Evolutionary conservation across 2,113 vertebrate genomes (phyloP), one percentile per base, ranked within the genome.

Genomic region (Pao palembangensis): DNA sequence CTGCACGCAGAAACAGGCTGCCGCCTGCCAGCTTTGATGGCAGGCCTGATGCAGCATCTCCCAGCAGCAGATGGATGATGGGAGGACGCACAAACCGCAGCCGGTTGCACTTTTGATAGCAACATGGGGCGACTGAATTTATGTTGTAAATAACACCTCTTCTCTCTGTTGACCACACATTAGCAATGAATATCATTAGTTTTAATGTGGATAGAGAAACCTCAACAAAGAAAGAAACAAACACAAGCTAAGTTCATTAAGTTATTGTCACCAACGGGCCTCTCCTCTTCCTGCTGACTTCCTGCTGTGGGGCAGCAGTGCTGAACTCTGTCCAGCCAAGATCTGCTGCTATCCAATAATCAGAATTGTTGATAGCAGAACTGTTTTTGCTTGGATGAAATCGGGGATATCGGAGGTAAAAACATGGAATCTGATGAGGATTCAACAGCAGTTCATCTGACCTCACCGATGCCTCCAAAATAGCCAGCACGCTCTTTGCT

Each of bases 371-470:
- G 8, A 31, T 31, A 31, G 28, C 1, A 11, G 42, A 43, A 10
- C 12, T 43, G 10, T 43, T 43, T 43, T 43, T 64, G 47, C 57
- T 58, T 0, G 25, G 62, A 79, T 58, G 31, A 57, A 58, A 75
- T 71, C 68, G 46, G 47, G 68, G 21, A 3, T 23, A 3, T 23
- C 21, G 21, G 21, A 23, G 46, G 58, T 64, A 69, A 79, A 71
- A 69, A 61, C 38, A 62, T 65, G 61, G 31, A 77, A 73, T 60
- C 75, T 41, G 61, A 56, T 46, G 55, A 53, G 67, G 65, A 58
- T 75, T 82, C 76, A 84, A 77, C 82, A 69, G 63, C 65, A 84
- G 82, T 82, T 76, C 49, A 25, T 66, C 64, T 72, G 61, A 78
- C 64, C 69, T 61, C 71, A 61, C 52, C 43, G 60, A 18, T 51